phyloP scores from a whole-genome alignment of 2,888 invertebrate genomes.

The Agonum fuliginosum region DNA sequence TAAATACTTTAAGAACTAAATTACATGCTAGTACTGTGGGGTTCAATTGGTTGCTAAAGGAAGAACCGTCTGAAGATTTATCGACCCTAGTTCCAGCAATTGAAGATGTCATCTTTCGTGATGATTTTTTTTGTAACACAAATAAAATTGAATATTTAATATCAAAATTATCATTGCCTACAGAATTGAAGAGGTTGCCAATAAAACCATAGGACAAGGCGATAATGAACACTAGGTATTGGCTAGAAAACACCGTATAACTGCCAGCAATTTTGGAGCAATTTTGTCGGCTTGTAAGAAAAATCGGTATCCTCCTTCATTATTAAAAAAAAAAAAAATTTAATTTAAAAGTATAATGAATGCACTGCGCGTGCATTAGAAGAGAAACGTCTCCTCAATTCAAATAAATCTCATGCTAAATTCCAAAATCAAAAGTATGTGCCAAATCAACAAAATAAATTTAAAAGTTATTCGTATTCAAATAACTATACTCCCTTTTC shows the following conservation, averaged over 20 bases:
- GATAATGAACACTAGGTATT: neutral
- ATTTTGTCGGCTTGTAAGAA: too few species aligned
- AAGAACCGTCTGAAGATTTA: neutral
- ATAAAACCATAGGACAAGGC: neutral
- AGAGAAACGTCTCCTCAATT: too few species aligned
- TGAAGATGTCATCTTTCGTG: neutral
- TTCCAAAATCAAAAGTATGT: too few species aligned
- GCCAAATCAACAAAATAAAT: too few species aligned
- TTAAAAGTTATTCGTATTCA: too few species aligned
- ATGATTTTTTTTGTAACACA: neutral
- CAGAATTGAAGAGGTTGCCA: neutral
- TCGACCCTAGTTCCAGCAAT: neutral
- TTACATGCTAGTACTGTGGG: neutral
- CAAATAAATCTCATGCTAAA: too few species aligned
- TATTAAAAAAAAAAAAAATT: too few species aligned
- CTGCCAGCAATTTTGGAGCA: conserved; percentile 5
- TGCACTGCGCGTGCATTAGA: too few species aligned
- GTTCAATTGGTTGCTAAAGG: neutral
- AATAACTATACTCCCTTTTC: too few species aligned
- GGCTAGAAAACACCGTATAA: neutral
- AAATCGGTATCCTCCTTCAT: too few species aligned
- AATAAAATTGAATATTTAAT: neutral
- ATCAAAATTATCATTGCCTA: neutral
- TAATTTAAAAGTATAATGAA: too few species aligned
- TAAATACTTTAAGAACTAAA: neutral